A percentile compares a stretch with the other conserved stretches of the same genome.
phyloP scores from a whole-genome alignment of 2,888 invertebrate genomes.

The Chymomyza caudatula region DNA sequence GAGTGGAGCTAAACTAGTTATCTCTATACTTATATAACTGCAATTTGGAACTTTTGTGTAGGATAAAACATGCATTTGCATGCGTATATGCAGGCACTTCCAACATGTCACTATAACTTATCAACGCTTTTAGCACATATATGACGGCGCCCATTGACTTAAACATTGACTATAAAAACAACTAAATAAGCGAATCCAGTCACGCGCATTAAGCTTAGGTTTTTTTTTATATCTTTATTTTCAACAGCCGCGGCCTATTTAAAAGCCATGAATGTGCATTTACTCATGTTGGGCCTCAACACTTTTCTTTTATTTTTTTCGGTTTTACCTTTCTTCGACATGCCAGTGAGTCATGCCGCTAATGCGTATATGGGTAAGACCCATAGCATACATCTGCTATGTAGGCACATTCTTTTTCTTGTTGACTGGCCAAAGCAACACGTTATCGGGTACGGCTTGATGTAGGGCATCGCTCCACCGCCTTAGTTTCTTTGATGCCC shows the following conservation, averaged over 20 bases:
- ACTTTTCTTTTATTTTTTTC: slow-evolving; percentile 28
- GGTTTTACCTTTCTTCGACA: slow-evolving; percentile 41
- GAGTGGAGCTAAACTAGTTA: not conserved
- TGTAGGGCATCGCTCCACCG: too few relatives aligned
- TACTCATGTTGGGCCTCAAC: slow-evolving; percentile 53
- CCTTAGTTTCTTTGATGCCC: too few relatives aligned
- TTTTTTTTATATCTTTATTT: slow-evolving; percentile 38
- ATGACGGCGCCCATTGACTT: slow-evolving; percentile 25
- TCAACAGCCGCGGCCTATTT: slow-evolving; percentile 46
- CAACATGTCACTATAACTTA: slow-evolving; percentile 29
- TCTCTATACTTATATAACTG: not conserved
- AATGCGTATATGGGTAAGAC: slow-evolving; percentile 9
- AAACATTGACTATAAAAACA: slow-evolving; percentile 6
- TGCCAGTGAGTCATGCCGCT: slow-evolving; percentile 52
- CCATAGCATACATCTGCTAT: not conserved
- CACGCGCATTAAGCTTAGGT: slow-evolving; percentile 35
- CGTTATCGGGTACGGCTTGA: too few relatives aligned
- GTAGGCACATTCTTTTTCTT: not conserved
- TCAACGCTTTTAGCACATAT: slow-evolving; percentile 41
- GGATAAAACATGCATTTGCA: not conserved
- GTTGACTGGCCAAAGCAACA: not conserved
- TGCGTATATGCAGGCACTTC: slow-evolving; percentile 16
- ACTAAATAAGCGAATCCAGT: slow-evolving; percentile 38
- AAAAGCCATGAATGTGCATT: slow-evolving; percentile 65
- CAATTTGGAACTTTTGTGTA: not conserved